Percentiles rank a stretch among this genome's conserved stretches.
Evolutionary conservation across 2,888 invertebrate genomes (phyloP).

Genomic region (Caenorhabditis zanzibari): DNA sequence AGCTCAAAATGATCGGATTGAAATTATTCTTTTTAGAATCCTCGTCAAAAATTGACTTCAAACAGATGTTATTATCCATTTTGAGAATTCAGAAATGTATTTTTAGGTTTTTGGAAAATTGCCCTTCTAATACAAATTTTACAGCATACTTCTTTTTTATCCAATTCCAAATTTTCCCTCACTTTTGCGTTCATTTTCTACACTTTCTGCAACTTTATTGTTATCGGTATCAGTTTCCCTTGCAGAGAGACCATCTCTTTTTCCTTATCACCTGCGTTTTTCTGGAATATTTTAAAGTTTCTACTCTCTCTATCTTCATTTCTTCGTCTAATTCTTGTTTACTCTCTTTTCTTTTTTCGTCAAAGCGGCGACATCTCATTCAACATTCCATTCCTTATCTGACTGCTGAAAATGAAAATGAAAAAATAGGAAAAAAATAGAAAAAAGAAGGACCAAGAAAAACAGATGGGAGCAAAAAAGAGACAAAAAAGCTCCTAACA

Average conservation of each 20-base stretch:
- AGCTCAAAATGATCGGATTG: too few relatives aligned
- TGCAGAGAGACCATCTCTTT: slow-evolving; percentile 8
- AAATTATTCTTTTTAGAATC: too few relatives aligned
- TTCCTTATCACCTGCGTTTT: slow-evolving; percentile 17
- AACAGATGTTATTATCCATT: too few relatives aligned
- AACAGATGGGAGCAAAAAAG: slow-evolving; percentile 26
- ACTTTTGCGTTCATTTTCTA: background rate
- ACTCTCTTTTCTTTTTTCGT: slow-evolving; percentile 4
- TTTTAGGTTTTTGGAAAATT: too few relatives aligned
- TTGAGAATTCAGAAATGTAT: too few relatives aligned
- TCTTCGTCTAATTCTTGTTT: slow-evolving; percentile 15
- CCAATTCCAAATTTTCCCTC: background rate
- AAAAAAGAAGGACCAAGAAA: slow-evolving; percentile 38
- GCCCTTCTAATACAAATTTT: too few relatives aligned
- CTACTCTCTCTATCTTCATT: background rate
- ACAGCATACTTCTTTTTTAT: too few relatives aligned
- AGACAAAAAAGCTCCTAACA: background rate
- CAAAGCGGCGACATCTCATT: slow-evolving; percentile 29
- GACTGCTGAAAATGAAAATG: slow-evolving; percentile 30
- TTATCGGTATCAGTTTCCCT: background rate
- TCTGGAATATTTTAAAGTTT: slow-evolving; percentile 36
- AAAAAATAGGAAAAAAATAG: slow-evolving; percentile 2
- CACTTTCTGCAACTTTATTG: background rate
- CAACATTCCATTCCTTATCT: slow-evolving; percentile 35
- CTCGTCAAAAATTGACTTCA: too few relatives aligned